These are phyloP conservation scores for Coendou prehensilis DNA, from an alignment of 2,797 vertebrate genomes.

Conservation along the genomic window DNA sequence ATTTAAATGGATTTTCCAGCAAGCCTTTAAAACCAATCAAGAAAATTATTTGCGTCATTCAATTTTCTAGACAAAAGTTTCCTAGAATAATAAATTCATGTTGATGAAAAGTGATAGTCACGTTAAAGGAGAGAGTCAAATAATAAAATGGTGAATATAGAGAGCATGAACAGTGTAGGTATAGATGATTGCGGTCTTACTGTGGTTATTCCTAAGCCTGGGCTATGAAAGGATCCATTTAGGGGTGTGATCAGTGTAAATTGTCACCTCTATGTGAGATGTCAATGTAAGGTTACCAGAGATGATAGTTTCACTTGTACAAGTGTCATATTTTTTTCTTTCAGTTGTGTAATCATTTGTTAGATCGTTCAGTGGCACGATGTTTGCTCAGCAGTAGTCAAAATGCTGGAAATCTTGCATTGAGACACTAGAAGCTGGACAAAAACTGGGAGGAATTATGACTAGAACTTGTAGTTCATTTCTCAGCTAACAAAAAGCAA, in stretches of 20 bases:
- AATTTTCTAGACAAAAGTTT: neutral
- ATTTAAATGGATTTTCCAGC: neutral
- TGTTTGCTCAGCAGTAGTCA: neutral
- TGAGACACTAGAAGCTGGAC: neutral
- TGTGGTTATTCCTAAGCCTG: neutral
- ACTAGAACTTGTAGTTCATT: neutral
- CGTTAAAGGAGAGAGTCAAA: neutral
- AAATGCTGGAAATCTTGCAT: neutral
- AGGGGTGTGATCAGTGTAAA: neutral
- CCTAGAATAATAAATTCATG: neutral
- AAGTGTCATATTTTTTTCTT: neutral
- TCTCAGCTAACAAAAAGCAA: neutral
- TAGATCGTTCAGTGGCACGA: neutral
- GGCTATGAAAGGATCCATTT: neutral
- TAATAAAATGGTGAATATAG: neutral
- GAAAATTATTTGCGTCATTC: conserved; percentile 19
- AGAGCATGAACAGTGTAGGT: neutral
- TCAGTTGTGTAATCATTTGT: neutral
- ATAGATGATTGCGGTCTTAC: neutral
- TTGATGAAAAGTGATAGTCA: neutral
- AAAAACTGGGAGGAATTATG: neutral
- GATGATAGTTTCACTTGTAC: neutral
- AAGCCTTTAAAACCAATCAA: neutral
- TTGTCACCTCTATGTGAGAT: neutral
- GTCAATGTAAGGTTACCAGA: neutral